phyloP scores from a whole-genome alignment of 2,113 vertebrate genomes.

The Hylia prasina region DNA sequence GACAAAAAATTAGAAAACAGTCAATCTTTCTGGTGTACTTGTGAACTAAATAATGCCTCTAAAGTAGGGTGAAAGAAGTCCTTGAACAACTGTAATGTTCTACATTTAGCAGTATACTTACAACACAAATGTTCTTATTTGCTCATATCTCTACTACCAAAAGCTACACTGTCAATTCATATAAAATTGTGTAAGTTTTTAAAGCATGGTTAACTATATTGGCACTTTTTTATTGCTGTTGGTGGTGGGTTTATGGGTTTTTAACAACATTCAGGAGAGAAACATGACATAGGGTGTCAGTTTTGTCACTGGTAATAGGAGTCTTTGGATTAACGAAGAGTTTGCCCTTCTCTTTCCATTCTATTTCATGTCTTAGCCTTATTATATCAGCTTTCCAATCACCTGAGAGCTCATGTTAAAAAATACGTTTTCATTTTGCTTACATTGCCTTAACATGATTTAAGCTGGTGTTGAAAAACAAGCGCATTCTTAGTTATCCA shows the following conservation, averaged over 20 bases:
- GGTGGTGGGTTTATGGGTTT: neutral
- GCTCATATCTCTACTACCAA: neutral
- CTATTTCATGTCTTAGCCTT: neutral
- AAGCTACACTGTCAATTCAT: neutral
- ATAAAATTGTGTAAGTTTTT: neutral
- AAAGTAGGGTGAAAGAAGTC: neutral
- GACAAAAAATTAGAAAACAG: neutral
- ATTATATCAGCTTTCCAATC: neutral
- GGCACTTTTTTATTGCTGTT: neutral
- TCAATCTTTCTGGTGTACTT: neutral
- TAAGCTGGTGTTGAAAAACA: neutral
- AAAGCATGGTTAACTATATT: neutral
- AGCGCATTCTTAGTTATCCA: neutral
- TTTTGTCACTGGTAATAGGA: neutral
- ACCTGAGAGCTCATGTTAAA: neutral
- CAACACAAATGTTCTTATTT: neutral
- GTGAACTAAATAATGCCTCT: neutral
- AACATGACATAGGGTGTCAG: neutral
- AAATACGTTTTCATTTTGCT: neutral
- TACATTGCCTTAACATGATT: neutral
- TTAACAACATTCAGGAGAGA: neutral
- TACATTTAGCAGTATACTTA: neutral
- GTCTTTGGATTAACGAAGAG: neutral
- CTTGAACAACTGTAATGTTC: neutral
- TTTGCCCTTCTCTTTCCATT: neutral